Base-by-base conservation (phyloP, 2,113 vertebrate genomes). In the Hypocryptadius cinnamomeus region DNA sequence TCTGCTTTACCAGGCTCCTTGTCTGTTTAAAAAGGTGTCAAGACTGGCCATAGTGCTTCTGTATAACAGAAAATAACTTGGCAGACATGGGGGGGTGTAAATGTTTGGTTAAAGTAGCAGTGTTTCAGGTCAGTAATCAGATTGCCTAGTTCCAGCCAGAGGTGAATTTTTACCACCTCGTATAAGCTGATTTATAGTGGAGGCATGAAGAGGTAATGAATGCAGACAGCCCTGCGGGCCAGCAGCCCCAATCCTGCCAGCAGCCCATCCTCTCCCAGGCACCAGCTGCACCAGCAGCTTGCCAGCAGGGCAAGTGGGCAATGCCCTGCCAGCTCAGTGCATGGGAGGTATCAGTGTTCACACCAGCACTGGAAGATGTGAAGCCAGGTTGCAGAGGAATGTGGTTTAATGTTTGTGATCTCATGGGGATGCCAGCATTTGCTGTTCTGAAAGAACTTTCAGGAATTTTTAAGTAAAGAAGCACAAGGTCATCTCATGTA, bases 281-380 rank as follows among this genome's bases (percentile, higher is more conserved):
- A 25, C 24, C 7, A 61, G 42, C 21, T 13, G 44, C 21, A 9
- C 2, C 7, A 70, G 70, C 22, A 51, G 37, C 50, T 57, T 44
- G 40, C 23, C n/a, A 66, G 80, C 5, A 9, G 42, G 31, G 83
- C 15, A 9, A 1, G 22, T 3, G 40, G 30, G 59, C 9, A 5
- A 2, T 10, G 30, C n/a, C 64, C 56, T 79, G 47, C 60, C 16
- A 40, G 22, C 54, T 37, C 19, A 33, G 3, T 4, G 57, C 33
- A 23, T 2, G 17, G 40, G 9, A 79, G 30, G 15, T 5, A 25
- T 25, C 25, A 56, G 5, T 33, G 31, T 45, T 44, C 68, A 31
- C 42, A 35, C 35, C 4, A 5, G 1, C 1, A 2, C 0, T 8
- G 44, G 22, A 14, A n/a, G 22, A 37, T 45, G 21, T 45, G 25